Base-by-base conservation (phyloP, 1,140 invertebrate species). In the Bombus cullumanus region DNA sequence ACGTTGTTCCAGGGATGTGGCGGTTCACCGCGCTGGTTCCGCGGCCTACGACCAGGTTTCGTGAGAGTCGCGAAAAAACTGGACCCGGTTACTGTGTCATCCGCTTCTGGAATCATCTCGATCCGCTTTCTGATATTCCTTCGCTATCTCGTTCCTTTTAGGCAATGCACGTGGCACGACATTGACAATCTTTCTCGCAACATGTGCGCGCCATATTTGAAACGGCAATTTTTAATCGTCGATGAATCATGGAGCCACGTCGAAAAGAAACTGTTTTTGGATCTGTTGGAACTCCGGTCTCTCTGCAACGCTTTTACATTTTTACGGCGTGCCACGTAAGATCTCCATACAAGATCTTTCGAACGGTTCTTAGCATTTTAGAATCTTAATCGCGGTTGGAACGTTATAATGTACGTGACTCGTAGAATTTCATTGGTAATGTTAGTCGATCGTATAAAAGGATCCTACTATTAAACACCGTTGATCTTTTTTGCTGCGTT, bases 21-120 rank as follows among this genome's bases (percentile, higher is more conserved):
- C 25, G 34, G 31, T 75, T 68, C 59, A 18, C 15, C 47, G 31
- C 37, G 73, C 47, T 53, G 18, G 47, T 53, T 53, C 47, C 47
- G 47, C 47, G 6, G 47, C 22, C 62, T 37, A 18, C 25, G 79
- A 72, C 34, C 69, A 72, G 71, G 41, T 82, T 82, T 74, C 37
- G 37, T 2, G 41, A 28, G 64, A 76, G 41, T 34, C 22, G n/a
- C 22, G 18, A 81, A 85, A 85, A 85, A 85, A 85, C 83, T 66
- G 59, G 83, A 85, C 57, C 71, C 43, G 41, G 83, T 85, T 74
- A 85, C 83, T 73, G 53, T 85, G 83, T 85, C 83, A 81, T 41
- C 57, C 47, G 39, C 68, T 85, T 72, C 76, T 80, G 39, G 39
- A 72, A 39, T n/a, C 77, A 18, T 28, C 59, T 25, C 76, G 43